Evolutionary conservation across 2,888 invertebrate genomes (phyloP).

Genomic region (Sphaerophoria rueppellii): DNA sequence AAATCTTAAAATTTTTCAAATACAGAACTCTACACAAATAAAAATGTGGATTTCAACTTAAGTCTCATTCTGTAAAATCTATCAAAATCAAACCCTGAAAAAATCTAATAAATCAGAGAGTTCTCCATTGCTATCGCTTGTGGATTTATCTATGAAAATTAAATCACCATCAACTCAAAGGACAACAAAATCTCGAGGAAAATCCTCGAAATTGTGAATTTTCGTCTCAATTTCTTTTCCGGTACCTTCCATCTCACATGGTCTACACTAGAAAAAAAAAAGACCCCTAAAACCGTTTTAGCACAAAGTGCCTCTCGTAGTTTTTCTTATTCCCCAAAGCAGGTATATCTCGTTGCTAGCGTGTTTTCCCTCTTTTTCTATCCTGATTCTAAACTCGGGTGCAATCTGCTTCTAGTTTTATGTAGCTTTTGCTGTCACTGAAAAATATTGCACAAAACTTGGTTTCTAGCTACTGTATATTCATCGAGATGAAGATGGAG

Average conservation of each 20-base stretch:
- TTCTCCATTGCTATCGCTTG: constrained; percentile 5
- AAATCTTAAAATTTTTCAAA: no score
- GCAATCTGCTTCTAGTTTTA: background rate
- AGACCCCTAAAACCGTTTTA: background rate
- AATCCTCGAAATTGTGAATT: constrained; percentile 26
- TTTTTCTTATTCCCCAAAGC: constrained; percentile 23
- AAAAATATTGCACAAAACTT: constrained; percentile 28
- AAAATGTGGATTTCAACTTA: background rate
- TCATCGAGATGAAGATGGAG: background rate
- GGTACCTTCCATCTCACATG: constrained; percentile 7
- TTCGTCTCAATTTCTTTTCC: background rate
- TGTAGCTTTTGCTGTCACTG: constrained; percentile 11
- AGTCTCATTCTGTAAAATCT: background rate
- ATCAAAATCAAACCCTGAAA: background rate
- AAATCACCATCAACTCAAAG: constrained; percentile 41
- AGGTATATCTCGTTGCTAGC: constrained; percentile 16
- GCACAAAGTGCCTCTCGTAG: constrained; percentile 27
- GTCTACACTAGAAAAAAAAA: constrained; percentile 2
- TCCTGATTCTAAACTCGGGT: constrained; percentile 13
- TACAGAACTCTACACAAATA: no score
- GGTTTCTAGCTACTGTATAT: no score
- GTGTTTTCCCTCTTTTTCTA: background rate
- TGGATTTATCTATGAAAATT: constrained; percentile 32
- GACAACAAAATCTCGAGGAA: constrained; percentile 21
- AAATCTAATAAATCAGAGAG: constrained; percentile 18